Evolutionary conservation across 1,140 invertebrate species (phyloP), one percentile per base, ranked within the genome.

Genomic region (Drosophila tani): DNA sequence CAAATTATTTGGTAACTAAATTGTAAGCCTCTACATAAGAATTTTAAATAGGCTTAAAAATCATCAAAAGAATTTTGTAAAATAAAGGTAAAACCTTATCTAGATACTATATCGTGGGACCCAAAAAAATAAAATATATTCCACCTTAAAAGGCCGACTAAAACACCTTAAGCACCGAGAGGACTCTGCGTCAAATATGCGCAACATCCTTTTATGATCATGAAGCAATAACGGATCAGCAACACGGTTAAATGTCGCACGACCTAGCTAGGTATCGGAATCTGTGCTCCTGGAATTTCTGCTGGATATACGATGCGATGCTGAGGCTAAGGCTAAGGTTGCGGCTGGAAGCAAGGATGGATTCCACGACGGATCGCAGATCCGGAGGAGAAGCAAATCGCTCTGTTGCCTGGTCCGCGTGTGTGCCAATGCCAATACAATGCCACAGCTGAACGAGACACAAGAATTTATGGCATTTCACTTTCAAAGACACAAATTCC

Each of bases 401-500:
- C 79, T 86, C 79, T 79, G 82, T 82, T 79, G 69, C 70, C 53
- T 56, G 41, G 5, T n/a, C 51, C 53, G 53, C 53, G 53, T 56
- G 53, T 56, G 82, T 63, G 63, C 24, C 47, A 50, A 24, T 81
- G 82, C 82, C 82, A 76, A 84, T 81, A 86, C 81, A 88, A 86
- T 81, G 85, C 71, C 81, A 84, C 81, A 78, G 63, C 76, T 60
- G 77, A 84, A 88, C 81, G 81, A 82, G 83, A 87, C 84, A 82
- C 84, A 87, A 90, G 81, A 87, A 87, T 87, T 87, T 90, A 87
- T 90, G 86, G 84, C 85, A 88, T 88, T 90, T 88, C 85, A 90
- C 86, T 88, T 88, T 90, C 84, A 90, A 88, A 88, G 81, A 83
- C 78, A 88, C 84, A 85, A 73, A 88, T 90, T 88, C 55, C 81